A percentile compares a stretch with the other conserved stretches of the same genome.
Evolutionary conservation across 2,888 invertebrate genomes (phyloP).

Genomic region (Orchestes rusci): DNA sequence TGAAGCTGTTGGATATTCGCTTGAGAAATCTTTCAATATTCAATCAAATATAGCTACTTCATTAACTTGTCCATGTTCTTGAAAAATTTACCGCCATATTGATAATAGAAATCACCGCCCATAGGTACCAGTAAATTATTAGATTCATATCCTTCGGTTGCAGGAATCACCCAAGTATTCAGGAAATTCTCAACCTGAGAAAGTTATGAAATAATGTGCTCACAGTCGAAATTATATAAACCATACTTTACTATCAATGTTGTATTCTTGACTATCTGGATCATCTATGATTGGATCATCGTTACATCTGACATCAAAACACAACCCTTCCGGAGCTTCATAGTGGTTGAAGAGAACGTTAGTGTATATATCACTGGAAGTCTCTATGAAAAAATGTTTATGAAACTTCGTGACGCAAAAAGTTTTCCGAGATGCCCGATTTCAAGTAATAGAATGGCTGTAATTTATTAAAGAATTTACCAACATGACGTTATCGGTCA

Average conservation of each 20-base stretch:
- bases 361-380: conserved; percentile 25
- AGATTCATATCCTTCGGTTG: conserved; percentile 29
- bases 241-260: conserved; percentile 41
- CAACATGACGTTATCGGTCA: too few species aligned
- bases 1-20: conserved; percentile 15
- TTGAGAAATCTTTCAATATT: not conserved
- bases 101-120: conserved; percentile 61
- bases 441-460: too few species aligned
- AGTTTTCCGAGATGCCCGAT: too few species aligned
- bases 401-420: too few species aligned
- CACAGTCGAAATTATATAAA: conserved; percentile 3
- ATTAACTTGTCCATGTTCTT: conserved; percentile 53
- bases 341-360: conserved; percentile 36
- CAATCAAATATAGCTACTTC: too few species aligned
- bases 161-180: conserved; percentile 8
- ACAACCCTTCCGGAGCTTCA: conserved; percentile 52
- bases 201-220: conserved; percentile 18
- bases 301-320: conserved; percentile 48
- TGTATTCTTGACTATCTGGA: conserved; percentile 48
- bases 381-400: too few species aligned
- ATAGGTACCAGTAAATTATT: conserved; percentile 57
- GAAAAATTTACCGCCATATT: conserved; percentile 52
- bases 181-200: conserved; percentile 17
- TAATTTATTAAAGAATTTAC: too few species aligned
- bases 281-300: conserved; percentile 53